Base-by-base conservation (phyloP, 2,888 invertebrate species). In the Diarsia mendica region DNA sequence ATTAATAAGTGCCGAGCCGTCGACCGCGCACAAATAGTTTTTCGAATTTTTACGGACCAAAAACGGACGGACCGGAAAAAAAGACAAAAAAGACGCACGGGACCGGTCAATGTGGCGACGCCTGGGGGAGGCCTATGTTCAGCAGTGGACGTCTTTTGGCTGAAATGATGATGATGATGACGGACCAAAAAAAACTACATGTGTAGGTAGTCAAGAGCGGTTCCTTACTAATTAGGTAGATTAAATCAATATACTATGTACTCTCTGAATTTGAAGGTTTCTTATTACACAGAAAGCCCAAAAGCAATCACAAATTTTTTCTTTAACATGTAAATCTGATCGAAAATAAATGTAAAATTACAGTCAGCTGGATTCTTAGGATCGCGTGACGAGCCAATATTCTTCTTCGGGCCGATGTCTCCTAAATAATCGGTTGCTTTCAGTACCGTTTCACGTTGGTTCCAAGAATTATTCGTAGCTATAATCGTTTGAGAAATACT, bases 391-490 rank as follows among this genome's bases (percentile, higher is more conserved):
- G 23, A 48, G 11, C 20, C 10, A 69, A 58, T 85, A 80, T 88
- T 79, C 73, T 75, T 80, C 80, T 99, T 99, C 91, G 98, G 23
- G 89, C 99, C 99, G 83, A 98, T 98, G 82, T 86, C 87, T 85
- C 81, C 78, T 69, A 77, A 77, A 81, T 81, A 81, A 79, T 75
- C 66, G 81, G 33, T 73, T 48, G 70, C 75, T 79, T 84, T 88
- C 85, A 85, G 85, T 88, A 72, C 71, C 67, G 70, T 79, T 85
- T 79, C 70, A 68, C 80, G 72, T 83, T 85, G 49, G 53, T 53
- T 46, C 53, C 49, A 67, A 67, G 60, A 75, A 72, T 66, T 75
- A 75, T 64, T 51, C 8, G 46, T 80, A 58, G 64, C 46, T 51
- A 61, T 65, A 74, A 65, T 65, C 39, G 48, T 66, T 80, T 48